These are phyloP conservation scores for Florisuga fusca DNA, from an alignment of 2,797 vertebrate genomes.

Conservation along the genomic window DNA sequence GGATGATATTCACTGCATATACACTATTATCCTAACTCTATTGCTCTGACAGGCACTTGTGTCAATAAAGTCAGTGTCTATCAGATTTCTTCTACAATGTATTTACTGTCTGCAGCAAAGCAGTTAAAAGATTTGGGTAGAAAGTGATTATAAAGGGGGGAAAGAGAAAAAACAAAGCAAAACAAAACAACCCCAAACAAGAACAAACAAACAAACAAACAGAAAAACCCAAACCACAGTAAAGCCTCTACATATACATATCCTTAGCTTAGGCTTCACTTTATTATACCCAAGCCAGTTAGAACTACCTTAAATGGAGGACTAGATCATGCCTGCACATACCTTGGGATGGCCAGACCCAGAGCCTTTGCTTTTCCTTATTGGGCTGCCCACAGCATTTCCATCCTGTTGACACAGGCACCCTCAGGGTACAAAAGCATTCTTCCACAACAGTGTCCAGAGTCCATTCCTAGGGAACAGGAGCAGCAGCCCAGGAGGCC, in stretches of 20 bases:
- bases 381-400: background rate
- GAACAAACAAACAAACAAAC: too few species aligned
- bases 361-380: background rate
- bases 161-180: background rate
- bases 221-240: background rate
- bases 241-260: background rate
- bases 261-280: background rate
- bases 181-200: too few species aligned
- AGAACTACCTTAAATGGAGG: background rate
- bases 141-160: background rate
- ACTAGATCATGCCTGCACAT: background rate
- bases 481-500: background rate
- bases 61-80: background rate
- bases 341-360: background rate
- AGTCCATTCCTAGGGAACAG: background rate
- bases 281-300: background rate
- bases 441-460: rapidly evolving
- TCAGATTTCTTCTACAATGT: background rate
- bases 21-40: background rate
- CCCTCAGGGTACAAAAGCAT: rapidly evolving
- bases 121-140: background rate
- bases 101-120: background rate
- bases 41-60: background rate
- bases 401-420: background rate
- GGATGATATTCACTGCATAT: background rate